Base-by-base conservation (phyloP, 2,113 vertebrate genomes). In the Archocentrus centrarchus region DNA sequence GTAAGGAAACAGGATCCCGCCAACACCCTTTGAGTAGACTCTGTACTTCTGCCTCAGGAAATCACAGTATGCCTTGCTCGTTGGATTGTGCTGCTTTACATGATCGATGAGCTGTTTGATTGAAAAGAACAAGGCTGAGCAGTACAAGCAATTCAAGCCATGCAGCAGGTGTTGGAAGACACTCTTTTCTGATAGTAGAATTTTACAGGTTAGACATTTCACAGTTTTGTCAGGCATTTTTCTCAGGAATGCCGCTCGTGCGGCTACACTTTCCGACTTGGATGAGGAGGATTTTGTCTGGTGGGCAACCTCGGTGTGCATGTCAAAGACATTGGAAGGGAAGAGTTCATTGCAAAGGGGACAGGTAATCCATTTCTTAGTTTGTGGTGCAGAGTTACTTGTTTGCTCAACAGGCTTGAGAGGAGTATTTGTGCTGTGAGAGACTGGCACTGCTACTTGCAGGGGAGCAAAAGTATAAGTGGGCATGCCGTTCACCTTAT, bases 281-380 rank as follows among this genome's bases (percentile, higher is more conserved):
- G 85, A 73, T 7, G 85, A 17, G 3, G 82, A 82, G 44, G 90
- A 73, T 27, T 77, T 95, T n/a, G 77, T 96, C 47, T 96, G 97
- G 88, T 99, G 98, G 6, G 96, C 97, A 4, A 97, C 96, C 35
- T 98, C 97, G 88, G 97, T 97, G 63, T 99, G 98, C 24, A 98
- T 97, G 87, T 99, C 96, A 4, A 98, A 99, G 44, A 99, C 97
- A 1, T 97, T 98, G 7, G 97, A 97, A 0, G 98, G 98, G 85
- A 99, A 98, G 14, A 98, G 97, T 84, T 99, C 98, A 0, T 97
- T 98, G 89, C 98, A 99, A 50, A 98, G 96, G 0, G 97, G 97
- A 77, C 98, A 99, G 0, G 97, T 98, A 82, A 98, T 97, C 98
- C 98, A 99, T 80, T 98, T 98, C 85, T 99, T 99, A 2, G 98